A percentile compares a stretch with the other conserved stretches of the same genome.
Evolutionary conservation across 1,140 invertebrate genomes (phyloP).

Genomic region (Holotrichia oblita): DNA sequence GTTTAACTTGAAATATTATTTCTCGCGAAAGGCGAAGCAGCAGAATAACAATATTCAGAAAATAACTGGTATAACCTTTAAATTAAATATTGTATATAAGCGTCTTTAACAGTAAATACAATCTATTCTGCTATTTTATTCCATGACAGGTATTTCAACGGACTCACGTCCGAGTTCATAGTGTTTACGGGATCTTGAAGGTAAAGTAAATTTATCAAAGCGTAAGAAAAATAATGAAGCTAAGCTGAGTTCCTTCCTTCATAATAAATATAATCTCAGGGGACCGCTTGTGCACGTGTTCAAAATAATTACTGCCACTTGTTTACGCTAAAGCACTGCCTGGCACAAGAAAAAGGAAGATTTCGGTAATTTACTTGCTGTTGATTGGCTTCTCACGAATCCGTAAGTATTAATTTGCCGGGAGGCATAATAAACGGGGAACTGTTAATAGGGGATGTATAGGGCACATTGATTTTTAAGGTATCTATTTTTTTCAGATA

Average conservation of each 20-base stretch:
- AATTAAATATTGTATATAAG: too few species aligned
- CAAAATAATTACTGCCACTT: slow-evolving; percentile 30
- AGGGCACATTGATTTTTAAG: too few species aligned
- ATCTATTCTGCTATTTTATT: neutral
- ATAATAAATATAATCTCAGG: slow-evolving; percentile 27
- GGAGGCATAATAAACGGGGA: neutral
- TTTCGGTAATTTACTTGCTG: slow-evolving; percentile 30
- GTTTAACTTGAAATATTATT: too few species aligned
- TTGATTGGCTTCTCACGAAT: slow-evolving; percentile 18
- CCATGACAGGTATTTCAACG: neutral
- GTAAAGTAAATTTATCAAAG: slow-evolving; percentile 11
- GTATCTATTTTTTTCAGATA: too few species aligned
- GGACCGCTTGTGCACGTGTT: neutral
- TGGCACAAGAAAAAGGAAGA: neutral
- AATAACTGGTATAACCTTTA: too few species aligned
- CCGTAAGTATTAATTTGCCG: neutral
- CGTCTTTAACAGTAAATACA: too few species aligned
- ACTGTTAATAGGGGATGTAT: neutral
- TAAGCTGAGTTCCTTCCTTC: neutral
- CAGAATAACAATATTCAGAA: too few species aligned
- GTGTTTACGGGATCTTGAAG: neutral
- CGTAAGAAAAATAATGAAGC: slow-evolving; percentile 26
- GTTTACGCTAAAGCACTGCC: slow-evolving; percentile 13
- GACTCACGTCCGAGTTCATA: neutral
- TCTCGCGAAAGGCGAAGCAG: too few species aligned